phyloP scores from a whole-genome alignment of 2,113 vertebrate genomes.

The Mionectes macconnelli region DNA sequence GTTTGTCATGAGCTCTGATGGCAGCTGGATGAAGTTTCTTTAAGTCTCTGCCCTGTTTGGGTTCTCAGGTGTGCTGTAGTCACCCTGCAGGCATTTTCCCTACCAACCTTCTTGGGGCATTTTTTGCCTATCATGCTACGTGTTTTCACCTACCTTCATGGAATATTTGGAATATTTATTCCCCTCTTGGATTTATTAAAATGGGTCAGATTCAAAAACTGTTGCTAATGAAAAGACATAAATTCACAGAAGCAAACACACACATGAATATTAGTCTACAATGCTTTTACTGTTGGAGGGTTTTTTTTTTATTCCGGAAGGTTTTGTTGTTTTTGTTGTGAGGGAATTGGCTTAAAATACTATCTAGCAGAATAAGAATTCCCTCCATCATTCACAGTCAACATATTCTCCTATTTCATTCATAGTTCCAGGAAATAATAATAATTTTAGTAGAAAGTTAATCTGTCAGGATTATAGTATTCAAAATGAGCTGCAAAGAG shows the following conservation, averaged over 20 bases:
- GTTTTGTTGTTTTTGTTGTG: neutral
- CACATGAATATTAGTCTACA: neutral
- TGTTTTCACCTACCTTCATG: neutral
- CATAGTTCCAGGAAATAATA: constrained; percentile 43
- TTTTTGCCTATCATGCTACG: neutral
- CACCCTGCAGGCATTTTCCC: neutral
- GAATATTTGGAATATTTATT: neutral
- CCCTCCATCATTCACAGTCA: neutral
- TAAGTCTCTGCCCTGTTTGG: neutral
- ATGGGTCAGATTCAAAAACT: neutral
- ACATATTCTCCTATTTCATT: constrained; percentile 45
- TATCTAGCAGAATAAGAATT: neutral
- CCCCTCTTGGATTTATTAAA: neutral
- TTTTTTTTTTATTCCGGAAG: neutral
- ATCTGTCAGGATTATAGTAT: constrained; percentile 21
- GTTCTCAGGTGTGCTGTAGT: neutral
- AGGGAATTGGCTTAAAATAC: neutral
- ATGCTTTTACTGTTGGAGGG: neutral
- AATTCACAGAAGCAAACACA: neutral
- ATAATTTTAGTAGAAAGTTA: constrained; percentile 33
- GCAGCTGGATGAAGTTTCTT: neutral
- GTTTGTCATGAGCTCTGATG: neutral
- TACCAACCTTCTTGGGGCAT: neutral
- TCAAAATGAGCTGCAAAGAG: constrained; percentile 25
- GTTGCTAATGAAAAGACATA: neutral